phyloP scores from a whole-genome alignment of 1,140 invertebrate species.

The Brachionus plicatilis region DNA sequence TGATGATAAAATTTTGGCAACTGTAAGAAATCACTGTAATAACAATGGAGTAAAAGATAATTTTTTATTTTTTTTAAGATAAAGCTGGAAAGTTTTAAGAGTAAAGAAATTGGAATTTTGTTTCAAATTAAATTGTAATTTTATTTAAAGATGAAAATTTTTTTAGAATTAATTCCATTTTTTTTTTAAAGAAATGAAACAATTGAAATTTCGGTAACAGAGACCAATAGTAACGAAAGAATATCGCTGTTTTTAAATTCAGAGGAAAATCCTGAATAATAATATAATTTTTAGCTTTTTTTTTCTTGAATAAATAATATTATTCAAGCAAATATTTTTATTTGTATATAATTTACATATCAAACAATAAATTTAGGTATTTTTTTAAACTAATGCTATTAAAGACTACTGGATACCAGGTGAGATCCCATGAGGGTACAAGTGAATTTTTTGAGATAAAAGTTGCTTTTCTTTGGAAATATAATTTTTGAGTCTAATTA shows the following conservation, averaged over 20 bases:
- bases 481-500: no score
- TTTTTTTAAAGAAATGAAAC: constrained; percentile 6
- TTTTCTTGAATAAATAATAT: neutral
- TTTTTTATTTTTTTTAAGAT: neutral
- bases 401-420: no score
- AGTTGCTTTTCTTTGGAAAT: no score
- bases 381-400: no score
- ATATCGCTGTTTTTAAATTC: constrained; percentile 16
- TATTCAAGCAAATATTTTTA: neutral
- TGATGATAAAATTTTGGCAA: constrained; percentile 18
- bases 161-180: neutral
- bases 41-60: neutral
- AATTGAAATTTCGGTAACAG: neutral
- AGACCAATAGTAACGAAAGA: neutral
- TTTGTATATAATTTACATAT: neutral
- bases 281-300: neutral
- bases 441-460: no score
- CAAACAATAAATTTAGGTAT: no score
- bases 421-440: no score
- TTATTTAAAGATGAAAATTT: neutral
- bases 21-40: neutral
- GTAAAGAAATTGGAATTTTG: constrained; percentile 30
- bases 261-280: neutral
- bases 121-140: constrained; percentile 40
- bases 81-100: neutral